phyloP scores from a whole-genome alignment of 2,888 invertebrate genomes.

The Lasioglossum figueresi region DNA sequence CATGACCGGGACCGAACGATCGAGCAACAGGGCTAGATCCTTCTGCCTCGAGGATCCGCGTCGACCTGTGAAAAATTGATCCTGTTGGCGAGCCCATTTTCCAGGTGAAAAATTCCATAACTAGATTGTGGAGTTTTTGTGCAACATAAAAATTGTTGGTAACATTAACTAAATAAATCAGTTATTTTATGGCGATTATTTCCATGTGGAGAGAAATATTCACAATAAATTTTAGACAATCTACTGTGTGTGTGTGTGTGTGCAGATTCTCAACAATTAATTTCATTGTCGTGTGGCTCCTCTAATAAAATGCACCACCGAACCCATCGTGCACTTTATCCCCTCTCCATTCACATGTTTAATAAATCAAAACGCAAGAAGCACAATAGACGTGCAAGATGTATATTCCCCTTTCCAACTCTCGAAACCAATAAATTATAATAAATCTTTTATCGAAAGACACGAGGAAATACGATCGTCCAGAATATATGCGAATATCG shows the following conservation, averaged over 20 bases:
- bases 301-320: neutral
- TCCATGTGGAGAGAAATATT: too few species aligned
- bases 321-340: neutral
- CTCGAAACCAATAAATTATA: neutral
- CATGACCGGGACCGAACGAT: constrained; percentile 16
- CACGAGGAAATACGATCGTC: neutral
- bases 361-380: neutral
- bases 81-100: neutral
- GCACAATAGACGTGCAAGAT: neutral
- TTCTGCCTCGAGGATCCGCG: neutral
- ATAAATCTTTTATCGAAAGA: neutral
- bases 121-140: neutral
- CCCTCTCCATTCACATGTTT: neutral
- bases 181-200: too few species aligned
- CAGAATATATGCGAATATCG: neutral
- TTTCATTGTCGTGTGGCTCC: neutral
- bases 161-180: too few species aligned
- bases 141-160: neutral
- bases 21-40: constrained; percentile 26
- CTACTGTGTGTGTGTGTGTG: too few species aligned
- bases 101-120: neutral
- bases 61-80: neutral
- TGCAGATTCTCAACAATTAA: neutral
- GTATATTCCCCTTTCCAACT: neutral
- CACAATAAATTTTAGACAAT: too few species aligned